A percentile compares a stretch with the other conserved stretches of the same genome.
Evolutionary conservation across 2,888 invertebrate species (phyloP).

Genomic region (Microdon myrmicae): DNA sequence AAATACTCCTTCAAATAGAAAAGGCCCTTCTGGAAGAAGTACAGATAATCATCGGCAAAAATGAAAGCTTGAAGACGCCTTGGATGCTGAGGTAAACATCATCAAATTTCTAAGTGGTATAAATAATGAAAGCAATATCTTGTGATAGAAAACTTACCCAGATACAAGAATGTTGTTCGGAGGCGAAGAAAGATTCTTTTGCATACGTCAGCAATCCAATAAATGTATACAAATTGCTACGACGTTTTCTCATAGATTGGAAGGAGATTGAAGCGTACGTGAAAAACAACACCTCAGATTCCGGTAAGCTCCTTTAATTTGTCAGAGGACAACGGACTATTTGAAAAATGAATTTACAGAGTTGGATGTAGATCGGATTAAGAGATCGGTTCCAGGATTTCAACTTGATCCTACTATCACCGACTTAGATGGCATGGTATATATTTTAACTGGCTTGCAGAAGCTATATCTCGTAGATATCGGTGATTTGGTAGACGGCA

Average conservation of each 20-base stretch:
- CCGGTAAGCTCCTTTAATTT: slow-evolving; percentile 76
- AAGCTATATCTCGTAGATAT: slow-evolving; percentile 89
- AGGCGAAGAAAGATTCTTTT: background rate
- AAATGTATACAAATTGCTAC: slow-evolving; percentile 89
- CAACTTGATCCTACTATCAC: slow-evolving; percentile 77
- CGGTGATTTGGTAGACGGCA: slow-evolving; percentile 81
- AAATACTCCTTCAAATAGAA: no score
- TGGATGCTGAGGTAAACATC: no score
- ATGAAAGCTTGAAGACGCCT: no score
- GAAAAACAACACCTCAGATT: slow-evolving; percentile 72
- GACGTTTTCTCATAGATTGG: slow-evolving; percentile 90
- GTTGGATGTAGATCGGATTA: background rate
- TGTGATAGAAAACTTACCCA: background rate
- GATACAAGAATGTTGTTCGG: background rate
- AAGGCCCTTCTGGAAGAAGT: no score
- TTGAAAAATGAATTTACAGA: background rate
- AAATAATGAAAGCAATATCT: no score
- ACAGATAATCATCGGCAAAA: no score
- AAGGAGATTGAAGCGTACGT: background rate
- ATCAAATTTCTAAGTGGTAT: no score
- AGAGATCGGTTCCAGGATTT: background rate
- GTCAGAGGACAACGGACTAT: slow-evolving; percentile 59
- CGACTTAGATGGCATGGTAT: slow-evolving; percentile 91
- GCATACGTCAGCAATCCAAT: slow-evolving; percentile 87
- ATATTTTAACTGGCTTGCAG: slow-evolving; percentile 89